Conservation (phyloP, 1,140 invertebrate species). For the Chrysomallon squamiferum region DNA sequence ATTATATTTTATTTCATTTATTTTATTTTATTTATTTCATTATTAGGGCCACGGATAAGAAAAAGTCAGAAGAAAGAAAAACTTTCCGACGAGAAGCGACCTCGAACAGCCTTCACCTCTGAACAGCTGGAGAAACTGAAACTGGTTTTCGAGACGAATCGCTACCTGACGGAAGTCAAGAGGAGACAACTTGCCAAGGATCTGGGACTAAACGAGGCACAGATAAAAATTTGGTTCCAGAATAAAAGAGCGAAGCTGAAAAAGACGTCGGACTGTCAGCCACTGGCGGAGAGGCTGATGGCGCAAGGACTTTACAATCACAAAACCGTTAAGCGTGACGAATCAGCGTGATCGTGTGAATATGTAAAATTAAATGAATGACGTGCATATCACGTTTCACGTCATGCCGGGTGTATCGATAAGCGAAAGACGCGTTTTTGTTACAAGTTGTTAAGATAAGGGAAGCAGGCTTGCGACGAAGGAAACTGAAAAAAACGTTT, state of each 20-base stretch:
- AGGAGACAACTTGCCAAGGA: conserved; percentile 90
- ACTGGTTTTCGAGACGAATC: conserved; percentile 91
- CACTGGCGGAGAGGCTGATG: conserved; percentile 90
- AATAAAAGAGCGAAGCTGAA: conserved; percentile 99
- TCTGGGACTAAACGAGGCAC: conserved; percentile 92
- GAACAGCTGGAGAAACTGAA: conserved; percentile 92
- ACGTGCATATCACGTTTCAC: too few species aligned
- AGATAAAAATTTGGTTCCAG: conserved; percentile 98
- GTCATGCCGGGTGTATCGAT: too few species aligned
- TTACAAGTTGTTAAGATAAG: too few species aligned
- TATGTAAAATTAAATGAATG: too few species aligned
- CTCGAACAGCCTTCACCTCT: conserved; percentile 94
- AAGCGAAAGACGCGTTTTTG: too few species aligned
- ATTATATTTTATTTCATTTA: too few species aligned
- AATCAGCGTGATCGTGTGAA: too few species aligned
- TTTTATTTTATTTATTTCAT: neutral
- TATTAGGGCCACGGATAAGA: conserved; percentile 84
- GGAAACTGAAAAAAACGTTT: too few species aligned
- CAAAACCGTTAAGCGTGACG: conserved; percentile 34
- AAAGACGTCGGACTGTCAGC: conserved; percentile 85
- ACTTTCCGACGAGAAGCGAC: conserved; percentile 76
- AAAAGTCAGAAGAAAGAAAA: conserved; percentile 75
- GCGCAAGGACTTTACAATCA: conserved; percentile 91
- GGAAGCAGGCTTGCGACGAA: too few species aligned
- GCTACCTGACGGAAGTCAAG: conserved; percentile 90